phyloP scores from a whole-genome alignment of 2,113 vertebrate genomes.

The Amphiprion ocellaris region DNA sequence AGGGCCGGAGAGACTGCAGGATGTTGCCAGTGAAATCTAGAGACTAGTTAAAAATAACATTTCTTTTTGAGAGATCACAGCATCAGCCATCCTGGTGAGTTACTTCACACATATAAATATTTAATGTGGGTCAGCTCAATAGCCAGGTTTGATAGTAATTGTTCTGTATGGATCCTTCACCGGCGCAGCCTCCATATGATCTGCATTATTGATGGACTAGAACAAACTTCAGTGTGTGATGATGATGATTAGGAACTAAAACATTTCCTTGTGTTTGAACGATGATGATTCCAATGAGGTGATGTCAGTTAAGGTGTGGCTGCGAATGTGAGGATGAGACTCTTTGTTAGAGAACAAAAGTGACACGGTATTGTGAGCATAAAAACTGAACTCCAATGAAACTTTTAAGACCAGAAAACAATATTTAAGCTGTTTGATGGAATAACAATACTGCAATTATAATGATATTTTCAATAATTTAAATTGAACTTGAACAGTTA shows the following conservation, averaged over 20 bases:
- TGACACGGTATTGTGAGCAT: too few relatives aligned
- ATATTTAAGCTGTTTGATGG: too few relatives aligned
- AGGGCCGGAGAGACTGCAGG: constrained; percentile 30
- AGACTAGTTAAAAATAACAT: constrained; percentile 44
- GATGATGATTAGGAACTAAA: not conserved
- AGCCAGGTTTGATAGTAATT: not conserved
- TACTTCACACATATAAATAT: not conserved
- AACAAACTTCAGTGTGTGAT: not conserved
- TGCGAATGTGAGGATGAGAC: not conserved
- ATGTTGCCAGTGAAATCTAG: constrained; percentile 46
- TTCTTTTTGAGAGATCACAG: constrained; percentile 20
- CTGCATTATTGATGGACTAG: not conserved
- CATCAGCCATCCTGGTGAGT: constrained; percentile 51
- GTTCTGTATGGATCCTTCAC: not conserved
- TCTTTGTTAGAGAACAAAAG: too few relatives aligned
- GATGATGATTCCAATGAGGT: not conserved
- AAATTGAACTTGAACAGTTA: too few relatives aligned
- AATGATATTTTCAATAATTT: too few relatives aligned
- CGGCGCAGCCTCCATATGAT: not conserved
- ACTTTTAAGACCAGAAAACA: too few relatives aligned
- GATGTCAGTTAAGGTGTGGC: constrained; percentile 21
- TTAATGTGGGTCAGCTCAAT: too few relatives aligned
- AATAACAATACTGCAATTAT: too few relatives aligned
- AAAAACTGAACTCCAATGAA: too few relatives aligned
- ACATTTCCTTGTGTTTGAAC: not conserved